These are phyloP conservation scores for Drosophila villosipedis DNA, from an alignment of 2,888 invertebrate genomes.

Conservation along the genomic window DNA sequence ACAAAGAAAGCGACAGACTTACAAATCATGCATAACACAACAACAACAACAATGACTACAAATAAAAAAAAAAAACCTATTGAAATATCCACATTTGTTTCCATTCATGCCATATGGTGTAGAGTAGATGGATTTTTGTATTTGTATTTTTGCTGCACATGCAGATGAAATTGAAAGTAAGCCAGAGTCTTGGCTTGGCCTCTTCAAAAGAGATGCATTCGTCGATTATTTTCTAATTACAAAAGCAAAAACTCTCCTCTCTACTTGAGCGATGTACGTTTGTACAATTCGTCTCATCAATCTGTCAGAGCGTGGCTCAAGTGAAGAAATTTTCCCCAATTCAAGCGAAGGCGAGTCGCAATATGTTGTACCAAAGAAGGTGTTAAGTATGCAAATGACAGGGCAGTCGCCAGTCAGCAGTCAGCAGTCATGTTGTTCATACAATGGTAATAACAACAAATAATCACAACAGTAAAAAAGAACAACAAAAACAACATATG, in stretches of 20 bases:
- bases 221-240: conserved; percentile 77
- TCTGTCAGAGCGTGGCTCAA: conserved; percentile 56
- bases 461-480: conserved; percentile 10
- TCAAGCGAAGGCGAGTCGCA: neutral
- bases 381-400: conserved; percentile 81
- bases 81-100: conserved; percentile 47
- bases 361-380: conserved; percentile 49
- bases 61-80: conserved; percentile 36
- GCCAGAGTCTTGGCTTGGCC: conserved; percentile 19
- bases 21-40: conserved; percentile 66
- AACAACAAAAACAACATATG: conserved; percentile 5
- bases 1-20: conserved; percentile 71
- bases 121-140: neutral
- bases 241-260: conserved; percentile 63
- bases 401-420: conserved; percentile 52
- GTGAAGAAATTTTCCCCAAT: conserved; percentile 61
- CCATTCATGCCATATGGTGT: conserved; percentile 10
- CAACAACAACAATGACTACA: conserved; percentile 4
- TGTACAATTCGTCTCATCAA: conserved; percentile 34
- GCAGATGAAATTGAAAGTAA: conserved; percentile 67
- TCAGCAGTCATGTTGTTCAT: conserved; percentile 27
- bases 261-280: conserved; percentile 7
- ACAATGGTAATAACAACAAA: conserved; percentile 36
- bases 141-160: conserved; percentile 36
- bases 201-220: conserved; percentile 59